Percentiles rank a stretch among this genome's conserved stretches.
Conservation (phyloP, 2,888 invertebrate species). For the Quadroppia sp. region DNA sequence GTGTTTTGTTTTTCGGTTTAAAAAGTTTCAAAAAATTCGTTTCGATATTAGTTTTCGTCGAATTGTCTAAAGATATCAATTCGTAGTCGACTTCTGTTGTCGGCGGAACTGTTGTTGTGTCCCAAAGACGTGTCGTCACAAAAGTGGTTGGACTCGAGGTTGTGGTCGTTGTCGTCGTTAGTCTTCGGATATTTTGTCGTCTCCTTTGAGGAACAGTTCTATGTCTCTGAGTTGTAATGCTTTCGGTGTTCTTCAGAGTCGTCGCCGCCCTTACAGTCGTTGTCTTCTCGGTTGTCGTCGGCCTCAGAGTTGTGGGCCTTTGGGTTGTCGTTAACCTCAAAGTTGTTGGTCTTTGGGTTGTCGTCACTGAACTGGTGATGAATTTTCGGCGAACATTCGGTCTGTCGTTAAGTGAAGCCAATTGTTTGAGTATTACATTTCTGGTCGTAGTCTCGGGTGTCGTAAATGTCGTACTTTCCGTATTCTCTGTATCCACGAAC, state of each 20-base stretch:
- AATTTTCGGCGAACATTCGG: slow-evolving; percentile 11
- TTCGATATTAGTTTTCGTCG: background rate
- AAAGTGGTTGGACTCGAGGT: slow-evolving; percentile 21
- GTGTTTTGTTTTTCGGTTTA: slow-evolving; percentile 12
- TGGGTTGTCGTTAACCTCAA: slow-evolving; percentile 7
- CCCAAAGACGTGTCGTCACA: background rate
- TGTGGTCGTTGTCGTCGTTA: slow-evolving; percentile 3
- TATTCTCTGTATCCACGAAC: slow-evolving; percentile 12
- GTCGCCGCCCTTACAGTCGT: slow-evolving; percentile 8
- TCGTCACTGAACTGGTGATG: background rate
- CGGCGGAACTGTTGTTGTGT: background rate
- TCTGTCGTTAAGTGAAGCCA: slow-evolving; percentile 1
- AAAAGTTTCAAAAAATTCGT: background rate
- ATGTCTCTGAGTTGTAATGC: background rate
- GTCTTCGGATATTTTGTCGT: background rate
- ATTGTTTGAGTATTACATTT: slow-evolving; percentile 1
- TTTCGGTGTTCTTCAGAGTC: slow-evolving; percentile 14
- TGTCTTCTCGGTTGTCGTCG: background rate
- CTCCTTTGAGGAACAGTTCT: background rate
- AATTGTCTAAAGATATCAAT: slow-evolving; percentile 16
- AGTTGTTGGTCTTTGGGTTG: slow-evolving; percentile 26
- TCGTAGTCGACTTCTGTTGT: slow-evolving; percentile 20
- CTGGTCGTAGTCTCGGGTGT: slow-evolving; percentile 26
- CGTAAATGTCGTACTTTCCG: slow-evolving; percentile 15
- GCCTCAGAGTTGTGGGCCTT: slow-evolving; percentile 26